Evolutionary conservation across 2,888 invertebrate genomes (phyloP), one percentile per base, ranked within the genome.

Genomic region (Bhutanitis thaidina): DNA sequence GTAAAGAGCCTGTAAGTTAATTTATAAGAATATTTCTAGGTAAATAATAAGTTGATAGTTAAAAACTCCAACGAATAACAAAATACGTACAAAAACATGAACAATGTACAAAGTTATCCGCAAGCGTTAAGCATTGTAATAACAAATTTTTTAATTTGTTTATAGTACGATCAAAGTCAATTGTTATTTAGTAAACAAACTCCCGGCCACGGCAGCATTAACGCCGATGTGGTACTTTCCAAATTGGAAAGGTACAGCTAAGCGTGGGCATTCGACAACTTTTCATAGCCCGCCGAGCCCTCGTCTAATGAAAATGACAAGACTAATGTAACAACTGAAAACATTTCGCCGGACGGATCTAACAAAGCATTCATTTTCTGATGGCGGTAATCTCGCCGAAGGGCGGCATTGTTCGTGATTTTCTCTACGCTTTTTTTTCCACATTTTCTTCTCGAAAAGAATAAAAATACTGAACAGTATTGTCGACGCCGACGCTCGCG

Each of bases 361-460:
- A 81, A 88, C 88, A 88, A 89, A 88, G 87, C 88, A 72, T 82
- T 87, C 88, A 87, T 89, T 87, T 85, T 80, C 83, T 77, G 88
- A 86, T 82, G 88, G 87, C 88, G 86, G 87, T 85, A 85, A 88
- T 87, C 82, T 81, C 83, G 83, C 81, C 87, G 81, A 80, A 83
- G 88, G 87, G 85, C 81, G 75, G 75, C 74, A 87, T 89, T 88
- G 88, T 88, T 87, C 87, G 77, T 80, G 74, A 82, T 85, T 85
- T 83, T 80, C 84, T 82, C 79, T 73, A 64, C 74, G 71, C 69
- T 20, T 60, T 77, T 65, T 64, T 72, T 79, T 74, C 78, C 76
- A 71, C 79, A 78, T 80, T 84, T 80, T 80, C 79, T 80, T 76
- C 74, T 72, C 76, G 77, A 71, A 80, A 82, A 80, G 82, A 85